phyloP scores from a whole-genome alignment of 2,797 vertebrate genomes.

The Lepilemur septentrionalis region DNA sequence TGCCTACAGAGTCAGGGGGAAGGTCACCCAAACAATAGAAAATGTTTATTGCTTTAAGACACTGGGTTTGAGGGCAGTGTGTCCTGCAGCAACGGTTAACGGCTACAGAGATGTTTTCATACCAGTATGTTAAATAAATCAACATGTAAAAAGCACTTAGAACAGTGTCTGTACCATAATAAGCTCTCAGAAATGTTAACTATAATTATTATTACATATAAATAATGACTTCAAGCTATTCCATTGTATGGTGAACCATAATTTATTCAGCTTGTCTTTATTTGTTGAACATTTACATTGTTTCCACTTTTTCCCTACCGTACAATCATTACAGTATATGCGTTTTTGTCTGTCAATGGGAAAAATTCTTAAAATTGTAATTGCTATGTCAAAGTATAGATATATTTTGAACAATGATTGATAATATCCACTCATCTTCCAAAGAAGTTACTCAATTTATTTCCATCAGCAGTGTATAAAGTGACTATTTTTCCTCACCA shows the following conservation, averaged over 20 bases:
- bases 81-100: not conserved
- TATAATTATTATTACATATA: not conserved
- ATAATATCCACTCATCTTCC: not conserved
- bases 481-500: not conserved
- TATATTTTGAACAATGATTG: not conserved
- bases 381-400: not conserved
- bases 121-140: not conserved
- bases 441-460: not conserved
- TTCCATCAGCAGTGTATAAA: not conserved
- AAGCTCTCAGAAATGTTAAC: not conserved
- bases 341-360: not conserved
- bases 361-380: conserved; percentile 13
- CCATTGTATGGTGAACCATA: not conserved
- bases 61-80: not conserved
- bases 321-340: not conserved
- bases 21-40: not conserved
- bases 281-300: not conserved
- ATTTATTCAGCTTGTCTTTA: not conserved
- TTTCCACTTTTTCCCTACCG: not conserved
- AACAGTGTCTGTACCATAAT: not conserved
- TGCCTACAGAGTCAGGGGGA: not conserved
- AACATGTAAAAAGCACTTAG: not conserved
- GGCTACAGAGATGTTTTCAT: not conserved
- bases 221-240: not conserved
- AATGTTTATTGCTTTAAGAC: not conserved